These are phyloP conservation scores for Onychomys leucogaster DNA, from an alignment of 2,797 vertebrate genomes.

Conservation along the genomic window DNA sequence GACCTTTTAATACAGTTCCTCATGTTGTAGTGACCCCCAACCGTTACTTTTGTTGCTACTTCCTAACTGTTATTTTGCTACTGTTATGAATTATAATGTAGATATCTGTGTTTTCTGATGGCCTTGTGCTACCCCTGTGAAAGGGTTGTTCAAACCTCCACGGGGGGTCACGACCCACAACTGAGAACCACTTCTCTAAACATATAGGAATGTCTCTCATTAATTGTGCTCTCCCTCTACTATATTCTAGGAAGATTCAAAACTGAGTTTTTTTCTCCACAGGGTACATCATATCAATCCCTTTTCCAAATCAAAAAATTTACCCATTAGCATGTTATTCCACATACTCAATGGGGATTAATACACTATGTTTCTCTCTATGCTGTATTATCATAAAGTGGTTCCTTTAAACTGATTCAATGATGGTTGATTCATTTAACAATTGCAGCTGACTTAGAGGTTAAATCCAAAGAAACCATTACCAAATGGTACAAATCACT, in stretches of 20 bases:
- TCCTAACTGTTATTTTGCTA: neutral
- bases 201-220: neutral
- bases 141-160: neutral
- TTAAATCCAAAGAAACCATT: neutral
- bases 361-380: neutral
- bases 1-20: too few species aligned
- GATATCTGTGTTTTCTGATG: neutral
- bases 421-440: neutral
- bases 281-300: neutral
- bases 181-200: neutral
- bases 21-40: neutral
- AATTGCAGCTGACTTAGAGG: constrained; percentile 23
- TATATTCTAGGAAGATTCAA: neutral
- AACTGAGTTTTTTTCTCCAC: neutral
- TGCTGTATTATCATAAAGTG: neutral
- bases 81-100: neutral
- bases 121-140: neutral
- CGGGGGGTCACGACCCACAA: neutral
- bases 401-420: constrained; percentile 15
- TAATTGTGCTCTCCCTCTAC: neutral
- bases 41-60: neutral
- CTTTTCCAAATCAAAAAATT: constrained; percentile 17
- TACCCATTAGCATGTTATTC: neutral
- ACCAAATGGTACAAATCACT: constrained; percentile 34
- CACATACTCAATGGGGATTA: neutral